A percentile compares a stretch with the other conserved stretches of the same genome.
phyloP scores from a whole-genome alignment of 2,797 vertebrate species.

The Neosalanx taihuensis region DNA sequence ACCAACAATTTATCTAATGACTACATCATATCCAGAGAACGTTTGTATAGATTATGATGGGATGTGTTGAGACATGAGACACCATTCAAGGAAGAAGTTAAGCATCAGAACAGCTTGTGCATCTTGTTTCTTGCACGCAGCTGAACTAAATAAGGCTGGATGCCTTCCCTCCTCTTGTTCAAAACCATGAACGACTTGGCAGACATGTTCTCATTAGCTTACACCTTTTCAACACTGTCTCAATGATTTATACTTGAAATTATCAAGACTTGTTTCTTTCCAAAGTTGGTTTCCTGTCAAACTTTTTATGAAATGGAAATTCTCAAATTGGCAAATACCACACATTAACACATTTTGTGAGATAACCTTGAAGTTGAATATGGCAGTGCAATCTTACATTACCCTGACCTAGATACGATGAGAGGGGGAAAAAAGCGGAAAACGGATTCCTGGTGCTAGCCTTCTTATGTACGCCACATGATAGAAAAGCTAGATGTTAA shows the following conservation, averaged over 20 bases:
- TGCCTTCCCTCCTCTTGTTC: slow-evolving; percentile 4
- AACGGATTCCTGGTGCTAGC: background rate
- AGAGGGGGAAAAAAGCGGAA: slow-evolving; percentile 15
- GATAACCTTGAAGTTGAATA: slow-evolving; percentile 7
- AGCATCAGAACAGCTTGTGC: slow-evolving; percentile 8
- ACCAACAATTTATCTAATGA: too few species aligned
- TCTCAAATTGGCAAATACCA: slow-evolving; percentile 14
- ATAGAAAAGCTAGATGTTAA: slow-evolving; percentile 15
- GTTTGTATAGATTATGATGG: too few species aligned
- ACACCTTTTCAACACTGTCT: slow-evolving; percentile 42
- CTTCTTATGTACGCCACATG: slow-evolving; percentile 16
- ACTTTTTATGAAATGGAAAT: slow-evolving; percentile 23
- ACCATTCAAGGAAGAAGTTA: slow-evolving; percentile 1
- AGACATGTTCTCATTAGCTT: slow-evolving; percentile 11
- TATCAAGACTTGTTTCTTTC: background rate
- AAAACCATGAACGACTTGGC: slow-evolving; percentile 37
- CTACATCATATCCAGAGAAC: too few species aligned
- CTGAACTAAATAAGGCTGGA: slow-evolving; percentile 29
- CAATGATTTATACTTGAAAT: background rate
- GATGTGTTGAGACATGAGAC: too few species aligned
- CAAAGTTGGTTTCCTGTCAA: slow-evolving; percentile 1
- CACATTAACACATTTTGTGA: background rate
- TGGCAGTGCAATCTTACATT: slow-evolving; percentile 9
- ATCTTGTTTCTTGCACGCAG: slow-evolving; percentile 30
- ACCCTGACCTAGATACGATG: slow-evolving; percentile 13